Percentiles rank a stretch among this genome's conserved stretches.
These are phyloP conservation scores for Branchinecta lynchi DNA, from an alignment of 1,140 invertebrate genomes.

Conservation along the genomic window DNA sequence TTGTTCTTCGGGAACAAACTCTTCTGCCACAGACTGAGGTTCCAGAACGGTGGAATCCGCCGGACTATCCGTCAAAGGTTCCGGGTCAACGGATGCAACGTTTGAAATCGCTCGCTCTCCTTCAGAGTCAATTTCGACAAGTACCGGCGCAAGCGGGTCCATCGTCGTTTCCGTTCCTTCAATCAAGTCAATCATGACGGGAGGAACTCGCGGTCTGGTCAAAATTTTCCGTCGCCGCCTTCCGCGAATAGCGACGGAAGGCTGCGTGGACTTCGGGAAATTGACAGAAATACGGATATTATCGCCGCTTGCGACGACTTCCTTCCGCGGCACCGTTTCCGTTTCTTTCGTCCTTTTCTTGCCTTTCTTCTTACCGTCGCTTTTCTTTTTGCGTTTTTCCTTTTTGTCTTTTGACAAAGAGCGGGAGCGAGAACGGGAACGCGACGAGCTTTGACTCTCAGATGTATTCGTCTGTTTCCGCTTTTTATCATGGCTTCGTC, in stretches of 20 bases:
- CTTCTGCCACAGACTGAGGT: not conserved
- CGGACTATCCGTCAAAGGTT: slow-evolving; percentile 4
- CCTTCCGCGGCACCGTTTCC: slow-evolving; percentile 39
- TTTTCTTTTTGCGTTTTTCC: slow-evolving; percentile 17
- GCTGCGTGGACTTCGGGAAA: slow-evolving; percentile 39
- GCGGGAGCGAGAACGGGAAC: no score
- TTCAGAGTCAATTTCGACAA: slow-evolving; percentile 63
- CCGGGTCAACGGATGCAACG: slow-evolving; percentile 23
- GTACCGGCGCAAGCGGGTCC: slow-evolving; percentile 50
- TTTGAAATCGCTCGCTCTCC: slow-evolving; percentile 45
- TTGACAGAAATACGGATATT: slow-evolving; percentile 81
- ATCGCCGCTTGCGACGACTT: slow-evolving; percentile 77
- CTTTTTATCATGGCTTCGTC: not conserved
- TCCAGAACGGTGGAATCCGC: slow-evolving; percentile 22
- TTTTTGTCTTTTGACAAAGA: slow-evolving; percentile 1
- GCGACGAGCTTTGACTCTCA: not conserved
- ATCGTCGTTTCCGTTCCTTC: slow-evolving; percentile 28
- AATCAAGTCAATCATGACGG: slow-evolving; percentile 68
- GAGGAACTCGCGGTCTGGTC: slow-evolving; percentile 34
- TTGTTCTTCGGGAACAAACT: not conserved
- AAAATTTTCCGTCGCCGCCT: slow-evolving; percentile 12
- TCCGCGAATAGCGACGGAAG: not conserved
- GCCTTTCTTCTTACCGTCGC: slow-evolving; percentile 16
- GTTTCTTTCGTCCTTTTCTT: slow-evolving; percentile 22
- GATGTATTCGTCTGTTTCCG: not conserved